Base-by-base conservation (phyloP, 2,113 vertebrate species). In the Myocastor coypus region DNA sequence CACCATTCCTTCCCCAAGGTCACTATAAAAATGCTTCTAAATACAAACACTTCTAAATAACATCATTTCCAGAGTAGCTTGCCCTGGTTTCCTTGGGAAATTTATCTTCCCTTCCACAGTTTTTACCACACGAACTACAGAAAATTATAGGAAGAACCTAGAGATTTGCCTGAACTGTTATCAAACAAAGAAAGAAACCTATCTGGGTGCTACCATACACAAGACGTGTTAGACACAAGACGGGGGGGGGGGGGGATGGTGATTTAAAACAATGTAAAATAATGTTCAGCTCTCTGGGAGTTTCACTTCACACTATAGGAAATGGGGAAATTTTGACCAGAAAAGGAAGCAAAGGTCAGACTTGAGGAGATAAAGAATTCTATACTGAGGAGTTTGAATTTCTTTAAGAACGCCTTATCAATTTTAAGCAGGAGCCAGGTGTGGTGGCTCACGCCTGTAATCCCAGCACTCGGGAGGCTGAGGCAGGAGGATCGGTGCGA, bases 1-100 rank as follows among this genome's bases (percentile, higher is more conserved):
- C 69, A 46, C n/a, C 11, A 8, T 46, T 46, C 59, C 32, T 92
- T 77, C 64, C 59, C 40, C 64, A 68, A 77, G 50, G 37, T 46
- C 85, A 75, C 89, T 22, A 28, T 14, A 9, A 77, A 94, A 91
- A 87, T 52, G 91, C 52, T 78, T 40, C 22, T 37, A 83, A 80
- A 30, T 52, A 94, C n/a, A 94, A 91, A 87, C 50, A 90, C 52
- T 78, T 40, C 22, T 37, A 83, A 80, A 30, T 52, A 94, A 66
- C 61, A 82, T 10, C 0, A 1, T 80, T 89, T 96, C 92, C 83
- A 77, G 28, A 93, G 66, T 4, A 73, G 85, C 37, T 63, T 22
- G 59, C 52, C 66, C 91, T 75, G 34, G 34, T 75, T 81, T 71
- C 55, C 42, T 71, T 40, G 19, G 75, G 95, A 89, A 89, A 40